Evolutionary conservation across 2,888 invertebrate genomes (phyloP).

Genomic region (Oligia fasciuncula): DNA sequence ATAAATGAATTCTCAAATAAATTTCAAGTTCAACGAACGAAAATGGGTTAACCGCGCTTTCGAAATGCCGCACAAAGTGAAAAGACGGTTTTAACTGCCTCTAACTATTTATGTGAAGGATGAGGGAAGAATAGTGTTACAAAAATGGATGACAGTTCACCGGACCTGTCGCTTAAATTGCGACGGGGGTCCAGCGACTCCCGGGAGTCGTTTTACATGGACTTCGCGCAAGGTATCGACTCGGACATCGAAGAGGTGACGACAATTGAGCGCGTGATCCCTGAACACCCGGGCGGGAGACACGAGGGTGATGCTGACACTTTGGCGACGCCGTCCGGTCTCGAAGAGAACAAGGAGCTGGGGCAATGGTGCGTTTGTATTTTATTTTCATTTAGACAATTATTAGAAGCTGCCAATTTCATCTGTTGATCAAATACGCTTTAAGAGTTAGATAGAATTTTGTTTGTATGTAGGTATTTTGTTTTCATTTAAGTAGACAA

Average conservation of each 20-base stretch:
- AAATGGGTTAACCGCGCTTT: conserved; percentile 68
- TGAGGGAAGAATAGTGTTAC: conserved; percentile 67
- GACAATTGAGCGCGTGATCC: conserved; percentile 91
- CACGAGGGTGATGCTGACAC: conserved; percentile 87
- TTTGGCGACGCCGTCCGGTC: conserved; percentile 87
- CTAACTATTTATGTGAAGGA: conserved; percentile 55
- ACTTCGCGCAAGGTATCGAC: conserved; percentile 97
- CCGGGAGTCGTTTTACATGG: conserved; percentile 97
- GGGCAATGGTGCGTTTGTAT: conserved; percentile 83
- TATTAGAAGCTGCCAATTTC: neutral
- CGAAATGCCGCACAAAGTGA: conserved; percentile 76
- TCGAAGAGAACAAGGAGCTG: conserved; percentile 87
- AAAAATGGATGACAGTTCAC: conserved; percentile 94
- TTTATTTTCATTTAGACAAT: conserved; percentile 12
- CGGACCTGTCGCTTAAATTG: conserved; percentile 95
- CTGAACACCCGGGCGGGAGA: conserved; percentile 86
- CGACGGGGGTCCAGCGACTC: conserved; percentile 96
- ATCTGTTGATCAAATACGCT: neutral
- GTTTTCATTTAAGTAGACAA: neutral
- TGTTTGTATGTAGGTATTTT: neutral
- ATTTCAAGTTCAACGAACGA: conserved; percentile 58
- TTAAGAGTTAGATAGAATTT: neutral
- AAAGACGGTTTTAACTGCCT: conserved; percentile 66
- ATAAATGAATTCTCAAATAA: conserved; percentile 14
- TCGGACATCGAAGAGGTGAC: conserved; percentile 97